Conservation (phyloP, 2,888 invertebrate genomes). For the Miltochrista miniata region DNA sequence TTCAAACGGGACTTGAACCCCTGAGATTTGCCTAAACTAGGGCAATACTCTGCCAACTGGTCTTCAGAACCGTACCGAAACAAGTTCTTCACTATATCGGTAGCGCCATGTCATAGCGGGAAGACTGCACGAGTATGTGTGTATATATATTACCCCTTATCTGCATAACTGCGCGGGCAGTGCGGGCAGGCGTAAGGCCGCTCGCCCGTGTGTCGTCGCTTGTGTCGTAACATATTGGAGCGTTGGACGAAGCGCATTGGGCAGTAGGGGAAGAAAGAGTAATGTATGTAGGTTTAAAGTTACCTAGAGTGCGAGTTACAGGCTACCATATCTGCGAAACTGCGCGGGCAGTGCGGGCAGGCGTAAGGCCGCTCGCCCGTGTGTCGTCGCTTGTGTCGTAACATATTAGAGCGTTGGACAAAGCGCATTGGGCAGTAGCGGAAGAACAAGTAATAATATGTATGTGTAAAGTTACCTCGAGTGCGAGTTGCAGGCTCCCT, state of each 20-base stretch:
- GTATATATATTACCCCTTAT: too few species aligned
- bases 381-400: too few species aligned
- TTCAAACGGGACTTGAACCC: too few species aligned
- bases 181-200: constrained; percentile 78
- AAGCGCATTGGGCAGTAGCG: constrained; percentile 86
- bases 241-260: constrained; percentile 83
- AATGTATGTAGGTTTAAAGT: constrained; percentile 80
- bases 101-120: too few species aligned
- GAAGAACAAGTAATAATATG: constrained; percentile 85
- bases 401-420: constrained; percentile 1
- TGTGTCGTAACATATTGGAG: not conserved
- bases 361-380: constrained; percentile 6
- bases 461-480: constrained; percentile 62
- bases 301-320: constrained; percentile 79
- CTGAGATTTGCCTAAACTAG: too few species aligned
- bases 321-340: constrained; percentile 92
- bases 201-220: too few species aligned
- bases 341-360: constrained; percentile 88
- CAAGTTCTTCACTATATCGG: too few species aligned
- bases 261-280: constrained; percentile 84
- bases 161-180: constrained; percentile 89
- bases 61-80: too few species aligned
- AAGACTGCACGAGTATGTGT: too few species aligned
- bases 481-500: constrained; percentile 86
- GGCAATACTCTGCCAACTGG: not conserved